Percentiles rank a stretch among this genome's conserved stretches.
Evolutionary conservation across 92 coral and sea anemone genomes (phyloP).

Genomic region (Umimayanthus chanpuru): DNA sequence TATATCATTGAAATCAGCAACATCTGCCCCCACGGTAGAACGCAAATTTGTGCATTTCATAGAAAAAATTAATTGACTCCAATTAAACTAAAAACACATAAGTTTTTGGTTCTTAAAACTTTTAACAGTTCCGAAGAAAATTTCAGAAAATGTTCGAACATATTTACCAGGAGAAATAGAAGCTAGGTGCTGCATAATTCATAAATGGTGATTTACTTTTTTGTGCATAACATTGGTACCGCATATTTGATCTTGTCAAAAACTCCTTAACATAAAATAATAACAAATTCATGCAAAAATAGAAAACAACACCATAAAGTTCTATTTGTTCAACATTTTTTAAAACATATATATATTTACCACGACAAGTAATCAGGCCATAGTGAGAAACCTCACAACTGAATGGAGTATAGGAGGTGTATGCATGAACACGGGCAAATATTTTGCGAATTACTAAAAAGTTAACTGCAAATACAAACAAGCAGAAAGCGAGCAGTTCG

Average conservation of each 20-base stretch:
- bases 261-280: neutral
- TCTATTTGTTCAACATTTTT: neutral
- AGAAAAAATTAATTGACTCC: neutral
- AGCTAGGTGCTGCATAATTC: neutral
- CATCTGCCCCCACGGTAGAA: neutral
- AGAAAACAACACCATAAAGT: neutral
- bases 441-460: neutral
- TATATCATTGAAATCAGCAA: slow-evolving; percentile 13
- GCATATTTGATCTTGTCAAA: neutral
- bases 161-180: slow-evolving; percentile 4
- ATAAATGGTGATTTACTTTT: neutral
- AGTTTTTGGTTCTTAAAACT: neutral
- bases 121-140: neutral
- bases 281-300: neutral
- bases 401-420: neutral
- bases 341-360: neutral
- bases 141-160: neutral
- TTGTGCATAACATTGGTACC: neutral
- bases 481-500: slow-evolving; percentile 7
- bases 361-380: neutral
- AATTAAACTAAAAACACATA: neutral
- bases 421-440: slow-evolving; percentile 20
- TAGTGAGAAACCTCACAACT: neutral
- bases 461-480: slow-evolving; percentile 5
- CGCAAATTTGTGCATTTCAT: neutral